Evolutionary conservation across 2,797 vertebrate genomes (phyloP), one percentile per base, ranked within the genome.

Genomic region (Ctenopoma multispine): DNA sequence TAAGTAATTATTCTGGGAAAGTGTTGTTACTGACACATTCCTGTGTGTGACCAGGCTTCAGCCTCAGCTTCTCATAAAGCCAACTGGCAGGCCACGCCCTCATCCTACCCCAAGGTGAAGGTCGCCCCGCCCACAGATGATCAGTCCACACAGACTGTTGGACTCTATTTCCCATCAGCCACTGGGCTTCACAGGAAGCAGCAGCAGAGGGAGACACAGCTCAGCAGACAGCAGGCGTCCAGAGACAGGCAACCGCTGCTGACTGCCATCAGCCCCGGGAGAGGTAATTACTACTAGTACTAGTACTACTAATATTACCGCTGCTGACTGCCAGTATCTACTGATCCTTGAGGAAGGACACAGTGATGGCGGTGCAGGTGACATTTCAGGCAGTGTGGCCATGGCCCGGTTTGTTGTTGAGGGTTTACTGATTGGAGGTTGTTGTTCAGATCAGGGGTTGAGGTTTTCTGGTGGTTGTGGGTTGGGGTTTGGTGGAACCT

Each of bases 121-220:
- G 21, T 63, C 73, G 69, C 74, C 34, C 79, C 77, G 36, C 67
- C 81, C 41, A 63, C 72, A 57, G 86, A 86, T 56, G 92, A 97
- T 18, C 84, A 66, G 58, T 85, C 90, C 79, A 97, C 97, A 0
- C 97, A 99, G 89, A 98, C 97, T 0, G 59, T 89, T 7, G 96
- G 97, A 63, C 93, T 98, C 29, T 97, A 96, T 91, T 98, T 95
- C 86, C 97, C 96, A 53, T 97, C 96, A 55, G 83, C 92, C 86
- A 93, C 90, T 43, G 78, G 91, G 18, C 72, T 98, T 55, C 93
- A 94, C 57, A 95, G 84, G 77, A 94, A 90, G 77, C 87, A 94
- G 49, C 87, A 94, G 75, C 94, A 96, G 79, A 82, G 84, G 44
- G 68, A 69, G 46, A 89, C 81, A 50, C 90, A 92, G 56, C 85